These are phyloP conservation scores for Micrastur ruficollis DNA, from an alignment of 2,797 vertebrate species.

Conservation along the genomic window DNA sequence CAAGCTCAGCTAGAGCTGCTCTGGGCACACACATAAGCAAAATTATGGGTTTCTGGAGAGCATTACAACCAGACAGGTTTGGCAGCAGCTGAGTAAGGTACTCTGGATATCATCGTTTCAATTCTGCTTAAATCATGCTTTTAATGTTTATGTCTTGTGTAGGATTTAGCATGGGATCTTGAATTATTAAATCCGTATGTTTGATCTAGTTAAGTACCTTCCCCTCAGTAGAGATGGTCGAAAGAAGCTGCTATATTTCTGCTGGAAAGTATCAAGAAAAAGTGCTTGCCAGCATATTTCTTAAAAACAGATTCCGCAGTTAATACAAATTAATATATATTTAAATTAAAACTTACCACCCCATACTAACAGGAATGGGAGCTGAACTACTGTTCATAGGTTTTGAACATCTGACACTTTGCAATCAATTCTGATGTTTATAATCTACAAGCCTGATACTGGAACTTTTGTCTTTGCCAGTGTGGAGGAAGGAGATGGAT, in stretches of 20 bases:
- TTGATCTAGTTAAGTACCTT: neutral
- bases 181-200: neutral
- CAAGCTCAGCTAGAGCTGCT: neutral
- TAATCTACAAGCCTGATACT: neutral
- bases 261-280: neutral
- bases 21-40: neutral
- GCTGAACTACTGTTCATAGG: neutral
- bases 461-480: neutral
- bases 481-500: neutral
- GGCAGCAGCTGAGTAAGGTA: neutral
- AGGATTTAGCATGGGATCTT: neutral
- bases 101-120: neutral
- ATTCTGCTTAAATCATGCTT: neutral
- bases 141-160: neutral
- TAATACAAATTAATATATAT: neutral
- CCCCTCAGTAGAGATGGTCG: neutral
- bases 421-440: neutral
- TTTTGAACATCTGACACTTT: neutral
- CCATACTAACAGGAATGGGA: neutral
- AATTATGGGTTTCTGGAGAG: neutral
- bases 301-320: neutral
- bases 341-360: neutral
- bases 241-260: neutral
- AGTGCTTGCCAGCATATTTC: neutral
- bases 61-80: neutral